Percentiles rank a stretch among this genome's conserved stretches.
Evolutionary conservation across 2,797 vertebrate species (phyloP).

Genomic region (Gallinago stenura): DNA sequence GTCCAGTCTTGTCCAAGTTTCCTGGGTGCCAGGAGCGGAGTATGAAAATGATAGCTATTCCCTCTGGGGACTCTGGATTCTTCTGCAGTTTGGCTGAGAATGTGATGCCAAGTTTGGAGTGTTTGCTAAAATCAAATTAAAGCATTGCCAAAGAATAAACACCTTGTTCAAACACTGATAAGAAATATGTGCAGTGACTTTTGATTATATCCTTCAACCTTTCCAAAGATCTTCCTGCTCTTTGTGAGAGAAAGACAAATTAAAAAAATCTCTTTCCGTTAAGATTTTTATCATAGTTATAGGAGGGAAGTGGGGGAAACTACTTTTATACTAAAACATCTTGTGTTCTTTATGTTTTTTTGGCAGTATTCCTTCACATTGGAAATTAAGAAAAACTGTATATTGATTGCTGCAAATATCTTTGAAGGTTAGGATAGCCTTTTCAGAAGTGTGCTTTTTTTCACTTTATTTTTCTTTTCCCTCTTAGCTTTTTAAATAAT

Average conservation of each 20-base stretch:
- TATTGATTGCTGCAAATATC: neutral
- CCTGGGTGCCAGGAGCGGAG: neutral
- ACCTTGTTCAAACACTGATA: slow-evolving; percentile 39
- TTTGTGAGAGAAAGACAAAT: slow-evolving; percentile 5
- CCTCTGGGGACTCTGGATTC: neutral
- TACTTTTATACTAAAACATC: neutral
- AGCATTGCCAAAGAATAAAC: slow-evolving; percentile 23
- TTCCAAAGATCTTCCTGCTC: slow-evolving; percentile 21
- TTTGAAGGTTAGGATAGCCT: neutral
- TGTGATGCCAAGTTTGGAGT: neutral
- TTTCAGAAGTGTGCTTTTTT: neutral
- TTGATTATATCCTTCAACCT: neutral
- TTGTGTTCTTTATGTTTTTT: neutral
- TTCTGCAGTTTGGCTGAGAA: neutral
- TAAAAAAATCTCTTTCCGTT: slow-evolving; percentile 16
- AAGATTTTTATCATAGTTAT: slow-evolving; percentile 32
- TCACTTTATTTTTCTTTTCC: neutral
- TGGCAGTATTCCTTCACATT: neutral
- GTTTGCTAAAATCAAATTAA: slow-evolving; percentile 40
- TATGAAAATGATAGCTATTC: neutral
- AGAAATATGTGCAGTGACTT: slow-evolving; percentile 9
- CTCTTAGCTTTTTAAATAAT: neutral
- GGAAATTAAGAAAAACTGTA: neutral
- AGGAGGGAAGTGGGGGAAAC: neutral
- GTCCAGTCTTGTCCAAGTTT: neutral